Evolutionary conservation across 2,797 vertebrate genomes (phyloP).

Genomic region (Anas capensis): DNA sequence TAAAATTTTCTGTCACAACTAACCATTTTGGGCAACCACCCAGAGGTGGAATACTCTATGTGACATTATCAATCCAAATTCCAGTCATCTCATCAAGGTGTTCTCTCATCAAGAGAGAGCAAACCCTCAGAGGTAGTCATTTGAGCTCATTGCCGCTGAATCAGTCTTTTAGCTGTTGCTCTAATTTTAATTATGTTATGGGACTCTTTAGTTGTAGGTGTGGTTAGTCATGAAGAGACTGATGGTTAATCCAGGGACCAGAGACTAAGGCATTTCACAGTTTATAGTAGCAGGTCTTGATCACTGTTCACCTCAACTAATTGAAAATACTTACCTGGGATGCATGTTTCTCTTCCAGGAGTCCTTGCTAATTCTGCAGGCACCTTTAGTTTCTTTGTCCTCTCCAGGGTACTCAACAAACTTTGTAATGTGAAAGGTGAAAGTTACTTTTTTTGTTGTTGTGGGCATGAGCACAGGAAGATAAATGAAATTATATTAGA

Average conservation of each 20-base stretch:
- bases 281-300: not conserved
- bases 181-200: not conserved
- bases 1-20: not conserved
- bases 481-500: constrained; percentile 1
- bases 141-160: not conserved
- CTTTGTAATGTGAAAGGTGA: not conserved
- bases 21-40: not conserved
- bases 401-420: not conserved
- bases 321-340: not conserved
- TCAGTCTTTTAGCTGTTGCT: not conserved
- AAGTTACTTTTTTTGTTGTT: not conserved
- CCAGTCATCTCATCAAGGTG: not conserved
- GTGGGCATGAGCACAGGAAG: not conserved
- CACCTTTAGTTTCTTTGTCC: not conserved
- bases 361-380: not conserved
- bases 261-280: not conserved
- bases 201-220: not conserved
- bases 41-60: not conserved
- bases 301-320: not conserved
- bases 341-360: not conserved
- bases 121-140: not conserved
- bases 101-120: not conserved
- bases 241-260: not conserved
- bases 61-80: not conserved
- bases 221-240: not conserved